phyloP scores from a whole-genome alignment of 2,113 vertebrate species.

The Xiphias gladius region DNA sequence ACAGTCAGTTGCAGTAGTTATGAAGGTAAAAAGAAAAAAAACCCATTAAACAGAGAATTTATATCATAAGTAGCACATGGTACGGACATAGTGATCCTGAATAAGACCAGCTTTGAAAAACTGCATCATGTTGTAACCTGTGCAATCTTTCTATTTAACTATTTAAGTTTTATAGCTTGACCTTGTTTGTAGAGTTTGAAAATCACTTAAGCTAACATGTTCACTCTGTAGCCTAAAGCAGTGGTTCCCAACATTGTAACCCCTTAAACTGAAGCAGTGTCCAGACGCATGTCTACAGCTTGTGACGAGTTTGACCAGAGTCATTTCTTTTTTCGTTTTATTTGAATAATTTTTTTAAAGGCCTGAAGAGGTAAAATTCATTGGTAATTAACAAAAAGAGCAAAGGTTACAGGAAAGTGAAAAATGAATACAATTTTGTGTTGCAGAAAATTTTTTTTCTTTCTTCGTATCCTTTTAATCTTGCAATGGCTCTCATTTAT shows the following conservation, averaged over 20 bases:
- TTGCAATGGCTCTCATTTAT: not conserved
- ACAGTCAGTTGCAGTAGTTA: not conserved
- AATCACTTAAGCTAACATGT: not conserved
- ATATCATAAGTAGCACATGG: not conserved
- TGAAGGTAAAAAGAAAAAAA: not conserved
- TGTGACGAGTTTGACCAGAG: not conserved
- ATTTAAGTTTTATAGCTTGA: not conserved
- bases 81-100: not conserved
- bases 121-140: not conserved
- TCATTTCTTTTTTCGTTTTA: not conserved
- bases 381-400: not conserved
- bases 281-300: not conserved
- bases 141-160: not conserved
- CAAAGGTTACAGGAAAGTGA: not conserved
- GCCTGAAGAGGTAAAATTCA: not conserved
- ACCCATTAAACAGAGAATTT: not conserved
- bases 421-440: not conserved
- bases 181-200: not conserved
- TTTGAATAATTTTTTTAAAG: not conserved
- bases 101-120: not conserved
- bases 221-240: not conserved
- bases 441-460: not conserved
- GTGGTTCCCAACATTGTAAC: not conserved
- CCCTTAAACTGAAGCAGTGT: not conserved
- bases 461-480: not conserved